phyloP scores from a whole-genome alignment of 2,797 vertebrate genomes.

The Sarcophilus harrisii region DNA sequence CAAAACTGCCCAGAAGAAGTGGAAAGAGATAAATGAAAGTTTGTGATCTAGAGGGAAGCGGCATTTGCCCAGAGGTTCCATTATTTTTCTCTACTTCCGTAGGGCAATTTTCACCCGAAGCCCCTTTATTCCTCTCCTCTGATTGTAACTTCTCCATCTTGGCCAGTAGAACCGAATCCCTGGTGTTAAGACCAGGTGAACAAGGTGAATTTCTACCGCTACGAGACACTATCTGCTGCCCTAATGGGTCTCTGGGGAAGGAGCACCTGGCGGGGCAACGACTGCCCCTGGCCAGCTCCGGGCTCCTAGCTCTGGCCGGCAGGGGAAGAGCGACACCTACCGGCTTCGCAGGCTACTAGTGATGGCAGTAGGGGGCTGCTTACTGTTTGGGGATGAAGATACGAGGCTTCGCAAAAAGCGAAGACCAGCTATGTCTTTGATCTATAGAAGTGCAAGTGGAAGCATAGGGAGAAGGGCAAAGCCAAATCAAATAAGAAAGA shows the following conservation, averaged over 20 bases:
- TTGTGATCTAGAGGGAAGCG: neutral
- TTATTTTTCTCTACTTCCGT: conserved; percentile 15
- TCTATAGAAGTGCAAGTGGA: neutral
- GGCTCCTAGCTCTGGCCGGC: conserved; percentile 71
- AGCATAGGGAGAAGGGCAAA: neutral
- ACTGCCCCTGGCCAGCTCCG: conserved; percentile 54
- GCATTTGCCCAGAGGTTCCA: neutral
- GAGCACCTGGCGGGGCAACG: neutral
- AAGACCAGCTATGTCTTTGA: neutral
- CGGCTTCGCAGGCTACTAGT: conserved; percentile 36
- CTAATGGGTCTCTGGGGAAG: conserved; percentile 41
- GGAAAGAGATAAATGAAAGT: conserved; percentile 23
- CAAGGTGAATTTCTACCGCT: conserved; percentile 2
- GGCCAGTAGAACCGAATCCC: neutral
- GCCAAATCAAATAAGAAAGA: neutral
- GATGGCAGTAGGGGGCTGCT: conserved; percentile 62
- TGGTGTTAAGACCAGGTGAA: conserved; percentile 58
- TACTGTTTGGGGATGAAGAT: neutral
- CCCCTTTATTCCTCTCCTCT: conserved; percentile 7
- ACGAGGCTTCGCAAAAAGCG: neutral
- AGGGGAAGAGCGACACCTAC: conserved; percentile 86
- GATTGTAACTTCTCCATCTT: conserved; percentile 5
- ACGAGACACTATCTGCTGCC: neutral
- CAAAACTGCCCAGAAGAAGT: neutral
- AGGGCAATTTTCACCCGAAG: conserved; percentile 34